phyloP scores from a whole-genome alignment of 2,888 invertebrate species.

The Drosophila mimetica region DNA sequence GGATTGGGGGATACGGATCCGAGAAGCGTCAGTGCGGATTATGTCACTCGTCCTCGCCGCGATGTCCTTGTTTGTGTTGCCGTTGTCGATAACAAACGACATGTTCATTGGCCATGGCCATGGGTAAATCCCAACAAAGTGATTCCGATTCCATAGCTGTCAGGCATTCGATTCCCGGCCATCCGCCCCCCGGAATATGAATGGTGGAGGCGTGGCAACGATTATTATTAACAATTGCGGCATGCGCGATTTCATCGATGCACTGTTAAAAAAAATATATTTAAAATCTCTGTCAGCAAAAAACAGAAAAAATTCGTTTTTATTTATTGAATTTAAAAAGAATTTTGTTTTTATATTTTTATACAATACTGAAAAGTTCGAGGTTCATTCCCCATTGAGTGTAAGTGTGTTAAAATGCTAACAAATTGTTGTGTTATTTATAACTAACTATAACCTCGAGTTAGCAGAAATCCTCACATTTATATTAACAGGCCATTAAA shows the following conservation, averaged over 20 bases:
- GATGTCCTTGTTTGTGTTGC: slow-evolving; percentile 14
- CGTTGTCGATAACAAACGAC: slow-evolving; percentile 58
- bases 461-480: too few species aligned
- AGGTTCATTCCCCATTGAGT: too few species aligned
- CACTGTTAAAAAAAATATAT: background rate
- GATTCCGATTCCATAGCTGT: slow-evolving; percentile 67
- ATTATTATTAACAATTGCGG: slow-evolving; percentile 74
- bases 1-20: slow-evolving; percentile 1
- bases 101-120: slow-evolving; percentile 70
- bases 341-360: too few species aligned
- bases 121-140: slow-evolving; percentile 57
- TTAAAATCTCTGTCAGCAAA: too few species aligned
- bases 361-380: too few species aligned
- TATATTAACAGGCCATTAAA: too few species aligned
- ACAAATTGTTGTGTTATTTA: too few species aligned
- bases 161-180: slow-evolving; percentile 23
- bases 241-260: slow-evolving; percentile 52
- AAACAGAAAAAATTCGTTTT: too few species aligned
- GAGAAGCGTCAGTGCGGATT: slow-evolving; percentile 47
- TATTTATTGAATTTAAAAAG: too few species aligned
- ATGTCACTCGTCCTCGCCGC: slow-evolving; percentile 29
- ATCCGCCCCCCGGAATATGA: slow-evolving; percentile 54
- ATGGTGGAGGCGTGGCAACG: slow-evolving; percentile 33
- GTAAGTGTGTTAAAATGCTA: too few species aligned
- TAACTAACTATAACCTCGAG: too few species aligned